A percentile compares a stretch with the other conserved stretches of the same genome.
phyloP scores from a whole-genome alignment of 2,113 vertebrate species.

The Recurvirostra avosetta region DNA sequence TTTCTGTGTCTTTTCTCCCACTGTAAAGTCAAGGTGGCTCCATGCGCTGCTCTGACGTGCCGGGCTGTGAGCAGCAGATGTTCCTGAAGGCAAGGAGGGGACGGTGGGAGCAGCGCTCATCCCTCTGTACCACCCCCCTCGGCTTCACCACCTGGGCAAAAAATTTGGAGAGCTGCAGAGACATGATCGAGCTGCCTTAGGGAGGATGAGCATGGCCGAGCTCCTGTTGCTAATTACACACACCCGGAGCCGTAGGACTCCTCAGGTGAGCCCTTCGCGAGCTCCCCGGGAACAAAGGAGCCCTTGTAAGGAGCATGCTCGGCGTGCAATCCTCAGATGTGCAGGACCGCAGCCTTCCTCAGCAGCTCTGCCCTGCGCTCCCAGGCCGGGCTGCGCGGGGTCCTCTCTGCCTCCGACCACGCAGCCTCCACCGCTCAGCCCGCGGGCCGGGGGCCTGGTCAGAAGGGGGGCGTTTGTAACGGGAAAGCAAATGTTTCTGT shows the following conservation, averaged over 20 bases:
- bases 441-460: rapidly evolving
- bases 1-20: not conserved
- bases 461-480: not conserved
- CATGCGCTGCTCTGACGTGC: rapidly evolving
- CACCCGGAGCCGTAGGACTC: not conserved
- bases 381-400: not conserved
- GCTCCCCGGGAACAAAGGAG: not conserved
- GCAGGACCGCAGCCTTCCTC: not conserved
- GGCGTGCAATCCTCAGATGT: not conserved
- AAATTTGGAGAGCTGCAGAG: constrained; percentile 17
- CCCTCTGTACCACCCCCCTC: not conserved
- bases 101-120: not conserved
- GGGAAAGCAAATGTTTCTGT: not conserved
- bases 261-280: not conserved
- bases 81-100: not conserved
- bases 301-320: not conserved
- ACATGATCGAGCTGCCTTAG: not conserved
- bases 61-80: not conserved
- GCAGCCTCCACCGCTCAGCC: not conserved
- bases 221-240: not conserved
- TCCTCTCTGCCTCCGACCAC: not conserved
- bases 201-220: not conserved
- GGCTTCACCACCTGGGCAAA: constrained; percentile 5
- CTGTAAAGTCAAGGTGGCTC: not conserved
- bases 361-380: not conserved